A percentile compares a stretch with the other conserved stretches of the same genome.
phyloP scores from a whole-genome alignment of 30 jellyfish, hydroid and myxozoan species.

The Aurelia aurita region DNA sequence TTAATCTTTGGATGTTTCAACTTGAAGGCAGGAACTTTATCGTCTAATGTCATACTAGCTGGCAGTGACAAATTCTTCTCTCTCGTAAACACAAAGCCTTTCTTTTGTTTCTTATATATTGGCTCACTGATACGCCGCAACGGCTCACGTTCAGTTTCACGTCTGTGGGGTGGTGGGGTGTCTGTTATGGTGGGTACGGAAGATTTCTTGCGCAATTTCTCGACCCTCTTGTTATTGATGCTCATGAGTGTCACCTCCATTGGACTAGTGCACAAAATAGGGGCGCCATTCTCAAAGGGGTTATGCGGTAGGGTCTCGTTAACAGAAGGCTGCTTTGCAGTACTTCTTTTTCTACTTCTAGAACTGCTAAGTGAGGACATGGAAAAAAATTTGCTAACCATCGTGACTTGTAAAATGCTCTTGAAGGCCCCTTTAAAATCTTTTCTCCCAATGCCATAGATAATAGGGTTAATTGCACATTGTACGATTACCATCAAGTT shows the following conservation, averaged over 20 bases:
- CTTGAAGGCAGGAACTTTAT: not conserved
- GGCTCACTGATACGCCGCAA: constrained; percentile 2
- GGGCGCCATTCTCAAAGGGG: constrained; percentile 5
- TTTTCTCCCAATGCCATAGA: constrained; percentile 88
- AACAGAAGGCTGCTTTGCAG: not conserved
- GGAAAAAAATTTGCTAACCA: not conserved
- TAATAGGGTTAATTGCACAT: constrained; percentile 92
- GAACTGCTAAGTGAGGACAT: too few relatives aligned
- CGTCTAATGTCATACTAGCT: not conserved
- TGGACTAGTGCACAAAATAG: not conserved
- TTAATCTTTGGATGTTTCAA: too few relatives aligned
- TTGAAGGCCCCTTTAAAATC: constrained; percentile 89
- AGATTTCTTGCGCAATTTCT: not conserved
- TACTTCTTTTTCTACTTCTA: not conserved
- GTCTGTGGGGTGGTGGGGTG: constrained; percentile 48
- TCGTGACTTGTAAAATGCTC: constrained; percentile 40
- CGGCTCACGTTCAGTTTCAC: not conserved
- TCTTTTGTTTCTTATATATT: not conserved
- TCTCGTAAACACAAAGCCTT: not conserved
- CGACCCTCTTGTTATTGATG: not conserved
- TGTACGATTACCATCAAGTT: constrained; percentile 85
- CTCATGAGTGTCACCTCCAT: not conserved
- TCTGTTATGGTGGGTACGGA: constrained; percentile 19
- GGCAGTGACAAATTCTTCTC: constrained; percentile 10
- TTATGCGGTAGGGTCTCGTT: not conserved